Base-by-base conservation (phyloP, 2,113 vertebrate species). In the Microtus ochrogaster region DNA sequence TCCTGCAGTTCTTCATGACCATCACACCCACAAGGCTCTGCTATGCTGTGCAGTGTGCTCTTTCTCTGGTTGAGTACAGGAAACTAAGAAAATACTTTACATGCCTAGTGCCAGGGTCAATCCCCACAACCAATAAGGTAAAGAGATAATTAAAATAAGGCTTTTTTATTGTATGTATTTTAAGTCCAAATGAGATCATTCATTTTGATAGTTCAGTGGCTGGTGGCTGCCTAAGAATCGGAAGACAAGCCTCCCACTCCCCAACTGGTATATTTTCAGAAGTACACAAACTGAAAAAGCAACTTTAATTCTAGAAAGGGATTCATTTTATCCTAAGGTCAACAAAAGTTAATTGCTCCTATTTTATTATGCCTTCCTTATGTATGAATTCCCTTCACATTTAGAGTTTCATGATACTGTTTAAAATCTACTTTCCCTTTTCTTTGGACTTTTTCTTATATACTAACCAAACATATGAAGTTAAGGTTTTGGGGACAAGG, bases 361-460 rank as follows among this genome's bases (percentile, higher is more conserved):
- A 74, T 47, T 41, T 76, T 87, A 85, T 7, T 73, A 66, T 41
- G 30, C 19, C 41, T 81, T 77, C 19, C 41, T 81, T 77, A 78
- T 36, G n/a, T 66, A 73, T 14, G 24, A 92, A 77, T 47, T 74
- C 92, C 65, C 55, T 74, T 83, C n/a, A 39, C 24, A 33, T 58
- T 94, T 70, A 65, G 77, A 63, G 39, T 65, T 94, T 66, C 52
- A 73, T 61, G 16, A 78, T 39, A 36, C 39, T 66, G 44, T 36
- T 92, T 90, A 73, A 92, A 90, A 78, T 39, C 33, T 89, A 63
- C 61, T 72, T 47, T 70, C 33, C 52, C 26, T 76, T 81, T 73
- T 65, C 4, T 41, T 44, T 85, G 82, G 14, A 44, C 39, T 83
- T 87, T 90, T 90, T 58, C 2, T 19, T n/a, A 47, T 65, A 49